phyloP scores from a whole-genome alignment of 2,888 invertebrate species.

The Lycocerus yunnanus region DNA sequence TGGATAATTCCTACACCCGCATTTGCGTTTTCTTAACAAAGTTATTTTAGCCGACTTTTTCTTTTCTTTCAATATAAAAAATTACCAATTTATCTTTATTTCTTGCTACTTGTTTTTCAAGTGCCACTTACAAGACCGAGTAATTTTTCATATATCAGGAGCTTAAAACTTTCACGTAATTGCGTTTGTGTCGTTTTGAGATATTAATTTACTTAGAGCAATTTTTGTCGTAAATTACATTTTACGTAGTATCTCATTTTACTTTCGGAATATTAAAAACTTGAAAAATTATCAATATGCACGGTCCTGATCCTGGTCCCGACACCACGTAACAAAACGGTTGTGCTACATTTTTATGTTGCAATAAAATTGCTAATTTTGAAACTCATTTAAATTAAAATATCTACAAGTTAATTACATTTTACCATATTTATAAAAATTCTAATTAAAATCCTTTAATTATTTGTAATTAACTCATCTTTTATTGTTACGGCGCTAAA shows the following conservation, averaged over 20 bases:
- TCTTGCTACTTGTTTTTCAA: neutral
- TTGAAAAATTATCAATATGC: neutral
- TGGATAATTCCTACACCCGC: neutral
- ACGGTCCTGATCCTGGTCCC: neutral
- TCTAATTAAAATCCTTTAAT: neutral
- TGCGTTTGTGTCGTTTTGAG: neutral
- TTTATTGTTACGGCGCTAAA: neutral
- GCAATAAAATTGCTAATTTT: neutral
- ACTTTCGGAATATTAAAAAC: neutral
- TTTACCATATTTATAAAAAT: neutral
- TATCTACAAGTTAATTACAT: neutral
- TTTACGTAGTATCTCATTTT: neutral
- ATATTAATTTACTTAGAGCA: neutral
- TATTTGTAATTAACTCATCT: neutral
- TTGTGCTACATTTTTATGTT: neutral
- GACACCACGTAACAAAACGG: neutral
- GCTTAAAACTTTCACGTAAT: neutral
- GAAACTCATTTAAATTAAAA: neutral
- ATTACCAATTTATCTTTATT: neutral
- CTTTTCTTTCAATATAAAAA: neutral
- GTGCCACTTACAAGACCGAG: neutral
- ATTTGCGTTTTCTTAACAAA: neutral
- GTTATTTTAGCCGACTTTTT: constrained; percentile 1
- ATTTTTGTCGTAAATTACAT: neutral
- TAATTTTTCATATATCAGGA: neutral